These are phyloP conservation scores for Desmophyllum pertusum DNA, from an alignment of 92 coral and sea anemone species.

Conservation along the genomic window DNA sequence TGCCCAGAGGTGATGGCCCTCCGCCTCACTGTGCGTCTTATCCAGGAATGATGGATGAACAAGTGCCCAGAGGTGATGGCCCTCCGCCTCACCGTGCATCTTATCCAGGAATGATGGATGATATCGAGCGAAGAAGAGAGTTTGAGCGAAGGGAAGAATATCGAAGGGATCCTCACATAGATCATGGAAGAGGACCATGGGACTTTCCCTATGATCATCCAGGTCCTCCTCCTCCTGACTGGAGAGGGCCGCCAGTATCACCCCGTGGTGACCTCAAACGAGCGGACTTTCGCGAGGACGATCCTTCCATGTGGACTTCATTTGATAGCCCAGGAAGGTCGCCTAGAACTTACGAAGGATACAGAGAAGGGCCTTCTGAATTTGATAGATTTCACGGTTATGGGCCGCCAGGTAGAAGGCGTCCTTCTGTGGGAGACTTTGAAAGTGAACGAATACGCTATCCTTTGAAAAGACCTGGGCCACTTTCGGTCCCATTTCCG, in stretches of 20 bases:
- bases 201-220: slow-evolving; percentile 28
- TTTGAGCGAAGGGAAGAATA: slow-evolving; percentile 34
- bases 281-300: slow-evolving; percentile 65
- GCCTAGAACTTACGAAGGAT: slow-evolving; percentile 61
- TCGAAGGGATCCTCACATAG: slow-evolving; percentile 23
- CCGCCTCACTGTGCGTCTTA: slow-evolving; percentile 23
- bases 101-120: slow-evolving; percentile 14
- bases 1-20: slow-evolving; percentile 13
- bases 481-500: slow-evolving; percentile 59
- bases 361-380: slow-evolving; percentile 58
- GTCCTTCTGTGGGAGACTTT: slow-evolving; percentile 41
- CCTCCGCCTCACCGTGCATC: slow-evolving; percentile 38
- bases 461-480: slow-evolving; percentile 63
- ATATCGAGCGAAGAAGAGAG: slow-evolving; percentile 29
- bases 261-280: slow-evolving; percentile 42
- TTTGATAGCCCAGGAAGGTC: slow-evolving; percentile 63
- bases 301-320: slow-evolving; percentile 72
- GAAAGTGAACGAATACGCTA: slow-evolving; percentile 26
- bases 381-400: slow-evolving; percentile 45
- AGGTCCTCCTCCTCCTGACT: slow-evolving; percentile 49
- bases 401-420: slow-evolving; percentile 56
- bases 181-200: slow-evolving; percentile 39
- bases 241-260: slow-evolving; percentile 44
- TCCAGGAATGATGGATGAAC: slow-evolving; percentile 9
- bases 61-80: slow-evolving; percentile 22